These are phyloP conservation scores for Sula dactylatra DNA, from an alignment of 2,113 vertebrate species.

Conservation along the genomic window DNA sequence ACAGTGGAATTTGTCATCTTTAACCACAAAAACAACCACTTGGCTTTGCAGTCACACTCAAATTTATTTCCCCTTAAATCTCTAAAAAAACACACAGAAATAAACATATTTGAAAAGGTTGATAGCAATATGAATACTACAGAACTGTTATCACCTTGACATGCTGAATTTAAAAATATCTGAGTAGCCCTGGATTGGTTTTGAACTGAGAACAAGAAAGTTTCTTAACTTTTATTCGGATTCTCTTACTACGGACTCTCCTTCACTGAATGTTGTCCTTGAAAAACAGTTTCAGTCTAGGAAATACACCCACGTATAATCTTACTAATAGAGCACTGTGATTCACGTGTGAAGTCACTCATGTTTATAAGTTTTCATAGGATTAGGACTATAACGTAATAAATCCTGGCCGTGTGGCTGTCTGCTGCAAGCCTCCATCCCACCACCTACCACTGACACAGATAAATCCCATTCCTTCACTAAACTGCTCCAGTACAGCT, in stretches of 20 bases:
- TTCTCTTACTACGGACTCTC: background rate
- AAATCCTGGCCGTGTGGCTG: background rate
- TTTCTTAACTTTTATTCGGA: background rate
- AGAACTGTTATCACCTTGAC: constrained; percentile 20
- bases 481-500: background rate
- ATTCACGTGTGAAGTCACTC: background rate
- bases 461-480: background rate
- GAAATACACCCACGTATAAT: background rate
- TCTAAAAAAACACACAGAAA: constrained; percentile 76
- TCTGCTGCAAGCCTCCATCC: background rate
- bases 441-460: background rate
- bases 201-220: background rate
- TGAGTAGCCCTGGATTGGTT: background rate
- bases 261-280: background rate
- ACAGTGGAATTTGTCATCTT: constrained; percentile 97
- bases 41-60: constrained; percentile 96
- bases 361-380: background rate
- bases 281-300: background rate
- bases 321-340: background rate
- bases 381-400: background rate
- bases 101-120: constrained; percentile 24
- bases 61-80: constrained; percentile 96
- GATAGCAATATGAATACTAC: background rate
- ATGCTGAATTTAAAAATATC: constrained; percentile 1
- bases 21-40: constrained; percentile 96